Percentiles rank a stretch among this genome's conserved stretches.
Conservation (phyloP, 2,113 vertebrate genomes). For the Labeo rohita region DNA sequence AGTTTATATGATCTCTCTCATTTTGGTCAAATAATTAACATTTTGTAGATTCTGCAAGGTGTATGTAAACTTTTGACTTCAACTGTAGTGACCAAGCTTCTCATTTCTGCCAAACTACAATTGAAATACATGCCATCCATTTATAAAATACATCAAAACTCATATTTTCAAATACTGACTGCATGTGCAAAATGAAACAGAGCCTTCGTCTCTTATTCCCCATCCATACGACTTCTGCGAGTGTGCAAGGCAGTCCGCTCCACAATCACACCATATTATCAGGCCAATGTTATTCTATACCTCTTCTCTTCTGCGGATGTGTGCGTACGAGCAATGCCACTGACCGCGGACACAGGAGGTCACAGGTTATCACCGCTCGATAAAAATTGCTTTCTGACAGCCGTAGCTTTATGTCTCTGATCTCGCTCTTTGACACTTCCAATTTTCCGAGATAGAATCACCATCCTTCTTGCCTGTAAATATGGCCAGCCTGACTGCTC, state of each 20-base stretch:
- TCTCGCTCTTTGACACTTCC: slow-evolving; percentile 36
- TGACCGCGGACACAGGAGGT: slow-evolving; percentile 30
- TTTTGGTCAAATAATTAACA: too few species aligned
- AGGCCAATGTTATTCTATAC: not conserved
- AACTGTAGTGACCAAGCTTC: not conserved
- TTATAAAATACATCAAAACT: not conserved
- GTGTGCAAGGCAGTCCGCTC: not conserved
- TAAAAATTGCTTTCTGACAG: slow-evolving; percentile 31
- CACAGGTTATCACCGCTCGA: slow-evolving; percentile 25
- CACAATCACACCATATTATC: not conserved
- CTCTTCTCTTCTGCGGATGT: slow-evolving; percentile 17
- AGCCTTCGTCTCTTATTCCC: not conserved
- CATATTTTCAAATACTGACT: not conserved
- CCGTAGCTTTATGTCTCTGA: slow-evolving; percentile 35
- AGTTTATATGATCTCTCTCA: too few species aligned
- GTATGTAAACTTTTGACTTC: too few species aligned
- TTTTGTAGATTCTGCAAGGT: too few species aligned
- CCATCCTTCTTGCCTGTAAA: slow-evolving; percentile 42
- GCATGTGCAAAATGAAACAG: not conserved
- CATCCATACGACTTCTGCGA: not conserved
- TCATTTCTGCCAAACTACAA: not conserved
- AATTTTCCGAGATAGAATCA: slow-evolving; percentile 51
- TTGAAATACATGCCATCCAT: not conserved
- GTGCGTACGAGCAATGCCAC: not conserved
- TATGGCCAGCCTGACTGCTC: slow-evolving; percentile 34